phyloP scores from a whole-genome alignment of 2,113 vertebrate species.

The Pimephales promelas region DNA sequence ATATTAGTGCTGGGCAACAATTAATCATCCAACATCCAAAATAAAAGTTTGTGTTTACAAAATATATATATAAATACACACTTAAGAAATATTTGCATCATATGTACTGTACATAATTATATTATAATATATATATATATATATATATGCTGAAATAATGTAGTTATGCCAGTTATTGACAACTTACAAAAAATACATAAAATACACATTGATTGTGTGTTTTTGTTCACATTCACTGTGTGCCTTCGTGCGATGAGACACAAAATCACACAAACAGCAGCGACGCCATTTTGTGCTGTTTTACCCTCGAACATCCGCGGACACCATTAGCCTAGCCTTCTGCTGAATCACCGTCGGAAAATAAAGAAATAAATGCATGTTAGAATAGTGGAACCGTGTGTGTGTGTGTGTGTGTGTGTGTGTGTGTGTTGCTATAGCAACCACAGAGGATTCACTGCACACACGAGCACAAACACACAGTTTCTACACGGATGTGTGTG shows the following conservation, averaged over 20 bases:
- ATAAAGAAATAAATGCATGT: background rate
- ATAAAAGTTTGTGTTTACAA: no score
- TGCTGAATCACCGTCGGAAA: background rate
- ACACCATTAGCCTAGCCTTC: background rate
- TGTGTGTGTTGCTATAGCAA: slow-evolving; percentile 71
- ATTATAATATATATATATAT: no score
- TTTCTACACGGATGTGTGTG: slow-evolving; percentile 13
- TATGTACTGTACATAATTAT: no score
- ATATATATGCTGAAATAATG: no score
- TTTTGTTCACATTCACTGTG: background rate
- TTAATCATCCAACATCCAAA: no score
- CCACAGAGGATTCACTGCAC: slow-evolving; percentile 54
- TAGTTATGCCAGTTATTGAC: no score
- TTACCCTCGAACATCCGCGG: background rate
- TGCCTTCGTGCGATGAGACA: background rate
- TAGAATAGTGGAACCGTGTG: background rate
- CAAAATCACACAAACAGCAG: background rate
- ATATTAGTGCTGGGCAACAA: no score
- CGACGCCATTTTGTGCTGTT: slow-evolving; percentile 6
- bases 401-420: background rate
- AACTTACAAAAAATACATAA: background rate
- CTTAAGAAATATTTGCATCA: no score
- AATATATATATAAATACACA: no score
- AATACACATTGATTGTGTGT: background rate
- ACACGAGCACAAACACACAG: background rate